Evolutionary conservation across 37 sponge, comb jelly and placozoan genomes (phyloP).

Genomic region (Ianthella basta): DNA sequence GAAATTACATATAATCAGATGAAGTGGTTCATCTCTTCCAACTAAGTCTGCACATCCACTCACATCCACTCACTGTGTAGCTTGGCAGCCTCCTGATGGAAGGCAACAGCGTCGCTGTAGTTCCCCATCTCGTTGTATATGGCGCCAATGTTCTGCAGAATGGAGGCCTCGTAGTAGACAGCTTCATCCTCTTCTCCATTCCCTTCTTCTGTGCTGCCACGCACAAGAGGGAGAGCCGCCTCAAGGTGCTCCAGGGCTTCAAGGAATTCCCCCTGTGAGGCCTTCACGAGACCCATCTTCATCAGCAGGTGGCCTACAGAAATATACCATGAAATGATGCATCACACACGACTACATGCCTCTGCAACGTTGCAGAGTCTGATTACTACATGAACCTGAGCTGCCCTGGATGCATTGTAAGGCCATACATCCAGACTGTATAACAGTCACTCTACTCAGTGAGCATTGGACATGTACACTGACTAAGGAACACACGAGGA

Average conservation of each 20-base stretch:
- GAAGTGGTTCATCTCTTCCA: too few relatives aligned
- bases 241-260: conserved; percentile 70
- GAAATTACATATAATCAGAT: too few relatives aligned
- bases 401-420: too few relatives aligned
- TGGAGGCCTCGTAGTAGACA: conserved; percentile 55
- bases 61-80: conserved; percentile 49
- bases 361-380: neutral
- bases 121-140: conserved; percentile 68
- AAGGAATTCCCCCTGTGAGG: conserved; percentile 35
- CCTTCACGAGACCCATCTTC: conserved; percentile 64
- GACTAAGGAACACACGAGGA: too few relatives aligned
- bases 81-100: conserved; percentile 67
- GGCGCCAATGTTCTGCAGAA: conserved; percentile 87
- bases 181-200: neutral
- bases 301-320: conserved; percentile 58
- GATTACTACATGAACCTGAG: too few relatives aligned
- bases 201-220: neutral
- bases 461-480: too few relatives aligned
- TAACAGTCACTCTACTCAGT: too few relatives aligned
- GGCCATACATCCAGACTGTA: too few relatives aligned
- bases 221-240: conserved; percentile 64
- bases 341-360: neutral
- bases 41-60: neutral
- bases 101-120: conserved; percentile 59
- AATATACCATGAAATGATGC: neutral